Base-by-base conservation (phyloP, 2,797 vertebrate genomes). In the Nyctibius grandis region DNA sequence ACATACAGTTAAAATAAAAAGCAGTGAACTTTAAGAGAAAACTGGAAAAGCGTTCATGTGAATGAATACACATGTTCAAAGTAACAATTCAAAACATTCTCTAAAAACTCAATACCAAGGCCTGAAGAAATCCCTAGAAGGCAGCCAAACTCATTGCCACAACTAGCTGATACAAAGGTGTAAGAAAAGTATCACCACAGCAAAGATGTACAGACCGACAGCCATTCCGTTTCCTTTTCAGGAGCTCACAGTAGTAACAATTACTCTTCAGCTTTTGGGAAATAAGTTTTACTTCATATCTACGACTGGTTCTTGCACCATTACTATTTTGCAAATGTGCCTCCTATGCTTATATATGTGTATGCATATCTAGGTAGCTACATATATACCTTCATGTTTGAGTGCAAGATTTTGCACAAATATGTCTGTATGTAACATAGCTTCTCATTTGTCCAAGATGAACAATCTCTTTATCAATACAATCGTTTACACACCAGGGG, bases 31-130 rank as follows among this genome's bases (percentile, higher is more conserved):
- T n/a, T 8, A 42, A 17, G 3, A 53, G n/a, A 61, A 67, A 73
- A 72, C 25, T 42, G 26, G 42, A 34, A 23, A 53, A 76, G 28
- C 0, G 2, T 20, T n/a, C 6, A 11, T 1, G 1, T 36, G 26
- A 17, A 42, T 12, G 15, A 64, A 64, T 23, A 21, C 16, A 26
- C 4, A 5, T 6, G 3, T 38, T 38, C 21, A 17, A 47, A 64
- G 38, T 7, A 34, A 45, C 76, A 45, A 34, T 11, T 26, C 9
- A 25, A 47, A 40, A 31, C 4, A 33, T 12, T 42, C 26, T 57
- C 40, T 54, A 51, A 36, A 80, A 60, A 8, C 36, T 50, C 26
- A 36, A 34, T 31, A 47, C 21, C 25, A 18, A 47, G 26, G 34
- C 31, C 48, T 70, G 75, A 40, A 38, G 20, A 53, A 59, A 60